These are phyloP conservation scores for Orchesellides sinensis DNA, from an alignment of 2,888 invertebrate genomes.

Conservation along the genomic window DNA sequence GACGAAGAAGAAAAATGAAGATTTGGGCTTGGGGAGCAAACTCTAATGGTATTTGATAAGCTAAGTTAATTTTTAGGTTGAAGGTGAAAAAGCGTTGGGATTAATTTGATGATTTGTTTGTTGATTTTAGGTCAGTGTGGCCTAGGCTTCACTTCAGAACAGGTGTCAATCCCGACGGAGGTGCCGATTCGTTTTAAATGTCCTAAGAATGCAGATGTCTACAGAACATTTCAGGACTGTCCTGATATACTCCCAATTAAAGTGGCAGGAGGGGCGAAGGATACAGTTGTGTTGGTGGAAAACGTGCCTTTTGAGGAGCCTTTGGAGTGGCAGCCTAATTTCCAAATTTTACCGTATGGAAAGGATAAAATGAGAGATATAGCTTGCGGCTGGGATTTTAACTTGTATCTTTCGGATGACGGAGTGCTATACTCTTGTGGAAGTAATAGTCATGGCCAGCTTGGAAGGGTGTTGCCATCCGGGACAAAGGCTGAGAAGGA, in stretches of 20 bases:
- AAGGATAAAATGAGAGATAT: slow-evolving; percentile 30
- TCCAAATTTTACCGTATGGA: slow-evolving; percentile 52
- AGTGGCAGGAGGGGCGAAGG: slow-evolving; percentile 68
- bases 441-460: slow-evolving; percentile 45
- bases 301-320: slow-evolving; percentile 30
- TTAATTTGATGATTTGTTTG: neutral
- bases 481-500: neutral
- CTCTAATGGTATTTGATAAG: slow-evolving; percentile 53
- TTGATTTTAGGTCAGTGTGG: slow-evolving; percentile 65
- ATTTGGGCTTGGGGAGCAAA: slow-evolving; percentile 74
- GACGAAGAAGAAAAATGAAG: slow-evolving; percentile 49
- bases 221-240: slow-evolving; percentile 2
- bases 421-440: slow-evolving; percentile 58
- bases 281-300: slow-evolving; percentile 54
- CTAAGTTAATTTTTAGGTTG: neutral
- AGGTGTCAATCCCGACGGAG: slow-evolving; percentile 68
- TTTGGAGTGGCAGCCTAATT: slow-evolving; percentile 44
- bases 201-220: neutral
- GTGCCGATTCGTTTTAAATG: slow-evolving; percentile 30
- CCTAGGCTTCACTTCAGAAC: slow-evolving; percentile 69
- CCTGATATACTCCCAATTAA: slow-evolving; percentile 28
- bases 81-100: neutral
- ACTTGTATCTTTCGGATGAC: slow-evolving; percentile 40
- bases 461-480: neutral
- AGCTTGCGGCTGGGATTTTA: slow-evolving; percentile 68